phyloP scores from a whole-genome alignment of 2,888 invertebrate species.

The Cancer borealis region DNA sequence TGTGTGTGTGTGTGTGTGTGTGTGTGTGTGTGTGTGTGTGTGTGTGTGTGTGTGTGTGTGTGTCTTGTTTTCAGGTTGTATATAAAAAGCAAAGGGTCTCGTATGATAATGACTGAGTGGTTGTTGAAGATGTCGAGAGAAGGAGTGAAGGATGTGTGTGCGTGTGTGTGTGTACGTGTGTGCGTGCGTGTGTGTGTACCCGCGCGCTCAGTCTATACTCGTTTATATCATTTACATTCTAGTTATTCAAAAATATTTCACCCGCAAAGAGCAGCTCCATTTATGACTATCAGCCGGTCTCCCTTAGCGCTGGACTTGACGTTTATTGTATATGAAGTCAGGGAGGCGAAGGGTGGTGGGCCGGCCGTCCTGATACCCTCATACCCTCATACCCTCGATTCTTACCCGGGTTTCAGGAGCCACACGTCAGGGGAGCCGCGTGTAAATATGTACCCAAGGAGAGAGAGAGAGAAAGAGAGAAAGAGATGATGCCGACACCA shows the following conservation, averaged over 20 bases:
- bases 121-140: background rate
- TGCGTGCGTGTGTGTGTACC: too few species aligned
- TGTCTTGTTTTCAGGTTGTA: background rate
- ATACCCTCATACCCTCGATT: background rate
- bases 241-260: background rate
- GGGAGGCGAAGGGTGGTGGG: background rate
- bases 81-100: background rate
- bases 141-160: background rate
- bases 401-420: background rate
- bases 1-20: background rate
- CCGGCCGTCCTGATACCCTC: background rate
- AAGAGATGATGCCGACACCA: background rate
- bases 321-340: background rate
- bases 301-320: background rate
- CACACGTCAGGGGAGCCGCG: slow-evolving; percentile 11
- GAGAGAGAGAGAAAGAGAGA: background rate
- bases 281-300: background rate
- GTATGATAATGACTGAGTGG: background rate
- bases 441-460: background rate
- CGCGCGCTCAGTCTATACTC: too few species aligned
- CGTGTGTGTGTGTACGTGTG: background rate
- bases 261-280: background rate
- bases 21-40: too few species aligned
- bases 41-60: background rate
- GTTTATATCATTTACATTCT: background rate